Evolutionary conservation across 2,113 vertebrate genomes (phyloP).

Genomic region (Ictalurus furcatus): DNA sequence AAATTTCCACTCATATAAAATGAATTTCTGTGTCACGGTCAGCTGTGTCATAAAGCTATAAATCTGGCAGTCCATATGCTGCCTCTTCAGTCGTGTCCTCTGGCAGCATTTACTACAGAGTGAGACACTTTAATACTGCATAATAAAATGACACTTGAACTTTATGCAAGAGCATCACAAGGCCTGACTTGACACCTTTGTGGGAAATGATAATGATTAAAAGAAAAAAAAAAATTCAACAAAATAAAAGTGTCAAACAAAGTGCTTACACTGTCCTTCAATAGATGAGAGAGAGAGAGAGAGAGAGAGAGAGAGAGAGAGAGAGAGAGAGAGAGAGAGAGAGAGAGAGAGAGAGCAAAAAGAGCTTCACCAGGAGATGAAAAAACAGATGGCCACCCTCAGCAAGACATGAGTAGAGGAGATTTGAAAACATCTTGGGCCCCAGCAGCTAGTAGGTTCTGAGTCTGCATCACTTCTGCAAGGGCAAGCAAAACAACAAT

Average conservation of each 20-base stretch:
- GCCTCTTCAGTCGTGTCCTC: conserved; percentile 31
- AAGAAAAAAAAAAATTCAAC: background rate
- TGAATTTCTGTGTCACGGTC: conserved; percentile 36
- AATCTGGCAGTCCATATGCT: conserved; percentile 46
- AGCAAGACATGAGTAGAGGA: conserved; percentile 72
- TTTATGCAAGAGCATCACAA: conserved; percentile 27
- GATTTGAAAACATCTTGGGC: conserved; percentile 75
- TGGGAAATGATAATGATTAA: background rate
- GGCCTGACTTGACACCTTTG: conserved; percentile 2
- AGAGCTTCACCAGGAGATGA: conserved; percentile 64
- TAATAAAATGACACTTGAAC: conserved; percentile 45
- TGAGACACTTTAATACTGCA: conserved; percentile 22
- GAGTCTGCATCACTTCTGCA: conserved; percentile 50
- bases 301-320: conserved; percentile 12
- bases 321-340: conserved; percentile 44
- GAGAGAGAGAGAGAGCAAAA: conserved; percentile 44
- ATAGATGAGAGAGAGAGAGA: background rate
- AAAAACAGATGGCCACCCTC: conserved; percentile 74
- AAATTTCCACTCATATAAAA: conserved; percentile 20
- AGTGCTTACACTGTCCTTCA: background rate
- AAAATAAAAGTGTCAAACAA: conserved; percentile 33
- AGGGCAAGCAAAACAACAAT: conserved; percentile 54
- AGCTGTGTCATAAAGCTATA: conserved; percentile 47
- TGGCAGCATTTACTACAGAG: conserved; percentile 41
- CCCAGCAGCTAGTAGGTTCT: conserved; percentile 58